phyloP scores from a whole-genome alignment of 2,888 invertebrate genomes.

The Lucinisca nassula region DNA sequence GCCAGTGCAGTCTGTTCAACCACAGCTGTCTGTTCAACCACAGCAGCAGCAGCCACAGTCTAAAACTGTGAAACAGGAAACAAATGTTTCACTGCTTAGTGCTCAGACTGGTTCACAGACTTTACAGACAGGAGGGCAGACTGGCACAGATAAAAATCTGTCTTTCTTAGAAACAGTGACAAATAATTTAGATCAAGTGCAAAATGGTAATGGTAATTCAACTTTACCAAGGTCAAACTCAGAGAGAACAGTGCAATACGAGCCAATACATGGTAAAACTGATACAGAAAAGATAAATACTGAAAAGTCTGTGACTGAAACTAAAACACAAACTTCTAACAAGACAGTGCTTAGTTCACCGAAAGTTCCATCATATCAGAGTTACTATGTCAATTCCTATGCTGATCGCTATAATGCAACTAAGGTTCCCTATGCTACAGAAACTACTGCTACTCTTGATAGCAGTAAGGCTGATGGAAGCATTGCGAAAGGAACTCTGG shows the following conservation, averaged over 20 bases:
- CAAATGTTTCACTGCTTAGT: neutral
- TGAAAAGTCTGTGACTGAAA: neutral
- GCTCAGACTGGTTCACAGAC: neutral
- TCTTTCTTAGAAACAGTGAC: conserved; percentile 73
- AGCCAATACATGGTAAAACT: neutral
- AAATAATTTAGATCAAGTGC: conserved; percentile 45
- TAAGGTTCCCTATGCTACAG: neutral
- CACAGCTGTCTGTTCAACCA: neutral
- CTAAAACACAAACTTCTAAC: neutral
- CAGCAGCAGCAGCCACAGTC: neutral
- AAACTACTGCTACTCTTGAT: neutral
- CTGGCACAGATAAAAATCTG: conserved; percentile 43
- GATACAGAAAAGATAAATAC: neutral
- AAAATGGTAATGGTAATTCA: neutral
- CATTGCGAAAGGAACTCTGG: conserved; percentile 41
- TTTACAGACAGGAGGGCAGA: neutral
- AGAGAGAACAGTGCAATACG: neutral
- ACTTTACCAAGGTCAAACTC: neutral
- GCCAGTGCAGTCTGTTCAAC: neutral
- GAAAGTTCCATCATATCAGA: conserved; percentile 35
- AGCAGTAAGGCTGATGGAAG: neutral
- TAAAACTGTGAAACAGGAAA: conserved; percentile 2
- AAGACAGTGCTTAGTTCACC: neutral
- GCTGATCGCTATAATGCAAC: conserved; percentile 37
- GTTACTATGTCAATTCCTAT: conserved; percentile 56